Evolutionary conservation across 2,797 vertebrate species (phyloP), one percentile per base, ranked within the genome.

Genomic region (Parauchenoglanis punctatus): DNA sequence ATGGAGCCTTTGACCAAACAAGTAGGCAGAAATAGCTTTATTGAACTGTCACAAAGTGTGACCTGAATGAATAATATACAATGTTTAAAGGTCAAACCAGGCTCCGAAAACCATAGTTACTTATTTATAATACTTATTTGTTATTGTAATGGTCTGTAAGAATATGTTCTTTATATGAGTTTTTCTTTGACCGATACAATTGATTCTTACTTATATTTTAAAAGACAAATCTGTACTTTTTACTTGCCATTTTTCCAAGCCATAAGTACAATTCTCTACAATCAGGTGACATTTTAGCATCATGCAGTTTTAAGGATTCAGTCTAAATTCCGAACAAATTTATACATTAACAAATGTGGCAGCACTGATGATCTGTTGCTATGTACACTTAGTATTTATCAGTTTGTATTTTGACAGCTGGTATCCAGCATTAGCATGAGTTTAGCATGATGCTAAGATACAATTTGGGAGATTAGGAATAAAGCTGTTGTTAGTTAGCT

Each of bases 1-100:
- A 54, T 86, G 87, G 67, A 87, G 76, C 49, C 75, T 89, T 84
- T 87, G 77, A 86, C 86, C 84, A 83, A 82, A 82, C 46, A 76
- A 65, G 54, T 63, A 17, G 40, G 1, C 52, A 56, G n/a, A 70
- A 44, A 59, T 81, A 59, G 49, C 44, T 72, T 84, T 72, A 86
- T 83, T 72, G 40, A 83, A 67, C 59, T n/a, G 18, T 15, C 61
- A 83, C 25, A 78, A 83, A 40, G 18, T 83, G 84, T 67, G 56
- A 75, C 83, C 75, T 52, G 49, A 68, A 52, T 56, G 61, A 44
- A 84, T 15, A 52, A 49, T 63, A 46, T 68, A 35, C 10, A 25
- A 52, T 65, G 25, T 81, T 68, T 54, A 46, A 81, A 52, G 83
- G 58, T 65, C 83, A 85, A 81, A 88, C 52, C 70, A 73, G 12